Evolutionary conservation across 2,888 invertebrate genomes (phyloP).

Genomic region (Petrolisthes manimaculis): DNA sequence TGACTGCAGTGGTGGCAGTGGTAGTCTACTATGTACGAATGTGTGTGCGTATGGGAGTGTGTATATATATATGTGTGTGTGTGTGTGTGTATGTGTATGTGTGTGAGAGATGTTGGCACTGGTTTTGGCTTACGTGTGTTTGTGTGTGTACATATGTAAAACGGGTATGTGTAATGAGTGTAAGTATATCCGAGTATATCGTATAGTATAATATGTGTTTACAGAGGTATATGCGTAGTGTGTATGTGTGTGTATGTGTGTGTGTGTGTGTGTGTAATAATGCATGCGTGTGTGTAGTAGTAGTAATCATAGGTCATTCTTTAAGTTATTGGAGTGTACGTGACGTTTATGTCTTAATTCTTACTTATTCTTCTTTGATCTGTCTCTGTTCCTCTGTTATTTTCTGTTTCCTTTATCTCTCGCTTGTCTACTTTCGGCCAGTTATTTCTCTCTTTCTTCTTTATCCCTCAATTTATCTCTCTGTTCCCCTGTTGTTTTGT

Average conservation of each 20-base stretch:
- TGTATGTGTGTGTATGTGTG: background rate
- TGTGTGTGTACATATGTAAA: background rate
- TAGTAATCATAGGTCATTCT: background rate
- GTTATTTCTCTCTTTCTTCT: background rate
- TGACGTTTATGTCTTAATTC: background rate
- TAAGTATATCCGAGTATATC: background rate
- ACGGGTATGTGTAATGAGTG: background rate
- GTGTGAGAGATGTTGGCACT: background rate
- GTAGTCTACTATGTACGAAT: no score
- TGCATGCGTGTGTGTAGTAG: background rate
- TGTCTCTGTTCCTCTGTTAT: constrained; percentile 2
- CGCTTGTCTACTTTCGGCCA: background rate
- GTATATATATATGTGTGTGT: no score
- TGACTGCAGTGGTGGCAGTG: no score
- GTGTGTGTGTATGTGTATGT: constrained; percentile 1
- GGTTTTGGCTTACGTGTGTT: background rate
- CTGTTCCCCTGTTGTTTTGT: background rate
- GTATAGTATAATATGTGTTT: background rate
- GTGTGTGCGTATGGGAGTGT: no score
- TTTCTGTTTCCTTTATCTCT: background rate
- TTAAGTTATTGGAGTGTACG: background rate
- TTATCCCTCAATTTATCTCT: background rate
- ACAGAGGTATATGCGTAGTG: background rate
- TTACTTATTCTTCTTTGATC: background rate
- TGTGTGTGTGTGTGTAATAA: background rate